Base-by-base conservation (phyloP, 2,113 vertebrate genomes). In the Misgurnus mizolepis region DNA sequence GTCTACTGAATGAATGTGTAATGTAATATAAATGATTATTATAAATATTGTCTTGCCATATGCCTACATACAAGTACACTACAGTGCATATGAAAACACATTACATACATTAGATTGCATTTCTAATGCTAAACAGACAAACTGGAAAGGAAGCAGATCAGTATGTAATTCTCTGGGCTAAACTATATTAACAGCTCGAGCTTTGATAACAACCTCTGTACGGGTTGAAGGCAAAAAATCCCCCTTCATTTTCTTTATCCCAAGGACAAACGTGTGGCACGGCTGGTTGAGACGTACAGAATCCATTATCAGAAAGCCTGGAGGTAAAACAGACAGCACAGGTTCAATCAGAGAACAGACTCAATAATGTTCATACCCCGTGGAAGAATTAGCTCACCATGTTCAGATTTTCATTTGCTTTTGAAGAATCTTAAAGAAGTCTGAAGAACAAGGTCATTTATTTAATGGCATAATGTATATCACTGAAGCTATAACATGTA, bases 241-340 rank as follows among this genome's bases (percentile, higher is more conserved):
- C 4, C 27, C 34, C 10, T 6, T 8, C 47, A 43, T 49, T 27
- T 61, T 69, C n/a, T 70, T 58, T n/a, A 58, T 80, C 49, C 53
- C 79, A 76, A 76, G 72, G 65, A 75, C 64, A 81, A 67, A 27
- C 18, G 11, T 34, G 62, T 67, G 61, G 71, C 34, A 4, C 6
- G 27, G 41, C 67, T 49, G 47, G 11, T 50, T 56, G 65, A 39
- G 41, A 70, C 34, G 9, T 40, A 71, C 68, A 76, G 45, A 75
- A 47, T 81, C 53, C 64, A 81, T 76, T 81, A 34, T 81, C 50
- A 58, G 40, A 49, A 66, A 39, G 71, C 64, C 78, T 75, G 50
- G 43, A 49, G 79, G 69, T 8, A 43, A 18, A 65, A 65, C 34
- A 40, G 67, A 64, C 61, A 68, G 49, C 22, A 1, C 56, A 45